These are phyloP conservation scores for Thymelicus sylvestris DNA, from an alignment of 2,888 invertebrate genomes.

Conservation along the genomic window DNA sequence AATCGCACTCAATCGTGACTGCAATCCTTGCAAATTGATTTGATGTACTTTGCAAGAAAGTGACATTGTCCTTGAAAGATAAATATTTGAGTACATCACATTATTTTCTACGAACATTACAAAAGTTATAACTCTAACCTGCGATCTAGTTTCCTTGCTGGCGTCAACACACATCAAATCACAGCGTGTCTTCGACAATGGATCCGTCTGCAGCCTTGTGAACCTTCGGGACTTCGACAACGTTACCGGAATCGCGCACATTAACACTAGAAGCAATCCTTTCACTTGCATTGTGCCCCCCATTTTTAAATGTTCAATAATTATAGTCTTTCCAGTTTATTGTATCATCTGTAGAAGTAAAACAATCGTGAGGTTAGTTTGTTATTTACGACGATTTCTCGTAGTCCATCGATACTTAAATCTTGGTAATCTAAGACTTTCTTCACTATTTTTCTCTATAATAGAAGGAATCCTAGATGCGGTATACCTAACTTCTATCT, in stretches of 20 bases:
- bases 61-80: no score
- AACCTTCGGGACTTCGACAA: constrained; percentile 64
- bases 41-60: no score
- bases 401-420: no score
- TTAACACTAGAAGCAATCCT: constrained; percentile 57
- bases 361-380: background rate
- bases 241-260: constrained; percentile 56
- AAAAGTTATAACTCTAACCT: constrained; percentile 52
- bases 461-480: no score
- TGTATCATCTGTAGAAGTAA: constrained; percentile 44
- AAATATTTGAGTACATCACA: no score
- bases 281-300: constrained; percentile 57
- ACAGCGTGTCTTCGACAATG: constrained; percentile 85
- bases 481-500: no score
- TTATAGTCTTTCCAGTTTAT: constrained; percentile 29
- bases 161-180: constrained; percentile 83
- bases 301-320: constrained; percentile 34
- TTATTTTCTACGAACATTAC: no score
- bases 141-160: constrained; percentile 64
- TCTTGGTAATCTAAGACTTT: no score
- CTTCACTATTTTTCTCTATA: no score
- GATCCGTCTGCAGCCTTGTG: constrained; percentile 74
- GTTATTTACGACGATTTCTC: no score
- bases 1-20: no score
- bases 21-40: no score